phyloP scores from a whole-genome alignment of 2,888 invertebrate species.

The Rhingia rostrata region DNA sequence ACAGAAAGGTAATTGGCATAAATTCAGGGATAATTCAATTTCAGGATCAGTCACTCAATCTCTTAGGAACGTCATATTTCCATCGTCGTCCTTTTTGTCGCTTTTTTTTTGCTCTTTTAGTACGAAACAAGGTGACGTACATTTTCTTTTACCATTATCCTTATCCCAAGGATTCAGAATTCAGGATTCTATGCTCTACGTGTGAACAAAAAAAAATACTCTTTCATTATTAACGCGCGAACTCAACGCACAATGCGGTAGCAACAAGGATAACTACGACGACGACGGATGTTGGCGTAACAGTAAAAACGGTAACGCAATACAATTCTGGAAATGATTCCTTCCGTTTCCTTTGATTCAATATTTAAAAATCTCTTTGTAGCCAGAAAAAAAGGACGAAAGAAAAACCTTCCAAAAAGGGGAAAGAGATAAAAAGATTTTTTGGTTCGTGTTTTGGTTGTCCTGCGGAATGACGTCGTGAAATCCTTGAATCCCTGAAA shows the following conservation, averaged over 20 bases:
- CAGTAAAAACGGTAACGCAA: slow-evolving; percentile 42
- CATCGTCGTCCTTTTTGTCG: slow-evolving; percentile 48
- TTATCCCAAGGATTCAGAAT: slow-evolving; percentile 29
- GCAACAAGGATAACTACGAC: slow-evolving; percentile 40
- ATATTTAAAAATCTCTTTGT: slow-evolving; percentile 74
- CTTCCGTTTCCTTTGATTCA: slow-evolving; percentile 73
- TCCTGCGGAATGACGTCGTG: slow-evolving; percentile 51
- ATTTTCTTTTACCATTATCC: slow-evolving; percentile 62
- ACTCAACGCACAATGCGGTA: slow-evolving; percentile 63
- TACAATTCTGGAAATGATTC: slow-evolving; percentile 48
- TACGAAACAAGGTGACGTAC: slow-evolving; percentile 50
- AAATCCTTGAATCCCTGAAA: slow-evolving; percentile 46
- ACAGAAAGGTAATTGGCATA: slow-evolving; percentile 73
- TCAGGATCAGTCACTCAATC: slow-evolving; percentile 74
- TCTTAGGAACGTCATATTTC: slow-evolving; percentile 73
- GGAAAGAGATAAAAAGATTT: slow-evolving; percentile 55
- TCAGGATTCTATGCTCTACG: slow-evolving; percentile 49
- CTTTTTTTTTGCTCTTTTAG: slow-evolving; percentile 41
- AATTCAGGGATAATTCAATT: slow-evolving; percentile 74
- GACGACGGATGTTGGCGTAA: slow-evolving; percentile 4
- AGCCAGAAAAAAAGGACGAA: slow-evolving; percentile 31
- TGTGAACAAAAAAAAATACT: slow-evolving; percentile 64
- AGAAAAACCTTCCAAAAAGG: slow-evolving; percentile 33
- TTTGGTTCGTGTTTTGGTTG: slow-evolving; percentile 17
- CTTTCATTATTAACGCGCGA: slow-evolving; percentile 69